Evolutionary conservation across 2,888 invertebrate genomes (phyloP).

Genomic region (Drosophila quinaria): DNA sequence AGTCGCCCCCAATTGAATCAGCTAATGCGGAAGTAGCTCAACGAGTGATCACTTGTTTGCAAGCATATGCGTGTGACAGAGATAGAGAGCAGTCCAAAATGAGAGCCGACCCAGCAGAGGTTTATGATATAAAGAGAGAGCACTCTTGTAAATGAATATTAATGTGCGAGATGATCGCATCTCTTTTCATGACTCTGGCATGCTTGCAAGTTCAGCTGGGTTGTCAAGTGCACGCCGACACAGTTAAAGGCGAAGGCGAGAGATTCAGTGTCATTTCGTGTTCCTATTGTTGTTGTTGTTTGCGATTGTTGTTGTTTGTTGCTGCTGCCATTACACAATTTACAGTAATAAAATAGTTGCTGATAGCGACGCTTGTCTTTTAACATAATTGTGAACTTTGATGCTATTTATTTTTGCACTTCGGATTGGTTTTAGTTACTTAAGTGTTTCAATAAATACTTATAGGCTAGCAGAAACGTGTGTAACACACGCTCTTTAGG

Average conservation of each 20-base stretch:
- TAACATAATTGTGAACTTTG: conserved; percentile 65
- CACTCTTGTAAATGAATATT: neutral
- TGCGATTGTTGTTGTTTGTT: conserved; percentile 11
- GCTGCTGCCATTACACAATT: conserved; percentile 52
- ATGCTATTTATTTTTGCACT: conserved; percentile 67
- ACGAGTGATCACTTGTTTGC: conserved; percentile 21
- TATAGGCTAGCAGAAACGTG: conserved; percentile 69
- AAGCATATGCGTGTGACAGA: conserved; percentile 5
- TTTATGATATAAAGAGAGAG: conserved; percentile 4
- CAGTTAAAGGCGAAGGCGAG: conserved; percentile 28
- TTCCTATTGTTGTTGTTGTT: conserved; percentile 24
- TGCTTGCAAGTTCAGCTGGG: conserved; percentile 25
- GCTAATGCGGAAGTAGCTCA: conserved; percentile 51
- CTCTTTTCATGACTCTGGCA: conserved; percentile 35
- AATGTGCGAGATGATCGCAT: conserved; percentile 7
- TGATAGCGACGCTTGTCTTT: conserved; percentile 42
- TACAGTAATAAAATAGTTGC: conserved; percentile 44
- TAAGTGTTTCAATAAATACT: conserved; percentile 76
- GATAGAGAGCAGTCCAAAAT: neutral
- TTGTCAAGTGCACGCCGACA: conserved; percentile 15
- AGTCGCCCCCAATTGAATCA: conserved; percentile 46
- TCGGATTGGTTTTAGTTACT: conserved; percentile 65
- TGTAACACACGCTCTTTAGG: conserved; percentile 73
- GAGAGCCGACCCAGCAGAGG: conserved; percentile 13
- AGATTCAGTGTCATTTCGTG: conserved; percentile 39